phyloP scores from a whole-genome alignment of 2,113 vertebrate species.

The Brienomyrus brachyistius region DNA sequence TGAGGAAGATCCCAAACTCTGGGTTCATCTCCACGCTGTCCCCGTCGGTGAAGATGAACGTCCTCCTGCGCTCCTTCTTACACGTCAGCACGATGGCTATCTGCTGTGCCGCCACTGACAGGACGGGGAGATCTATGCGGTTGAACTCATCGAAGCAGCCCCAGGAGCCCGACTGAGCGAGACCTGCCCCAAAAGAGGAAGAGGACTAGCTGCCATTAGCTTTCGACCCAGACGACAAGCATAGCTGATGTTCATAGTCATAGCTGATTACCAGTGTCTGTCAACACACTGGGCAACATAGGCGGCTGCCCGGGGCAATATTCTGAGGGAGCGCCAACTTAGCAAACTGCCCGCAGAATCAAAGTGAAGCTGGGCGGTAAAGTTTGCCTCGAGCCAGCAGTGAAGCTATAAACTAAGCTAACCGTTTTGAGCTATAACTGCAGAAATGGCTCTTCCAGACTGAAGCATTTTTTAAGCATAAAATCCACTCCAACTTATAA shows the following conservation, averaged over 20 bases:
- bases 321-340: not conserved
- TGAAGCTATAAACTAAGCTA: no score
- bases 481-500: not conserved
- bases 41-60: constrained; percentile 88
- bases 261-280: not conserved
- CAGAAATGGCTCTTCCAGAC: not conserved
- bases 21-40: constrained; percentile 88
- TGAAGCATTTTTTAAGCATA: not conserved
- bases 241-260: not conserved
- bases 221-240: no score
- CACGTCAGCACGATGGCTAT: constrained; percentile 87
- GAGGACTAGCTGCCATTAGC: constrained; percentile 1
- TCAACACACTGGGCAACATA: not conserved
- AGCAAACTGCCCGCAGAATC: not conserved
- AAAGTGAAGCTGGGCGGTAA: not conserved
- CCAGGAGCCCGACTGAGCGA: constrained; percentile 96
- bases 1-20: constrained; percentile 94
- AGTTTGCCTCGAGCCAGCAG: not conserved
- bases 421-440: not conserved
- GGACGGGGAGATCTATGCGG: constrained; percentile 87
- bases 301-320: not conserved
- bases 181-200: constrained; percentile 62
- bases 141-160: constrained; percentile 98
- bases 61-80: constrained; percentile 82
- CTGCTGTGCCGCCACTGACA: constrained; percentile 95